Base-by-base conservation (phyloP, 1,140 invertebrate genomes). In the Achatina immaculata region DNA sequence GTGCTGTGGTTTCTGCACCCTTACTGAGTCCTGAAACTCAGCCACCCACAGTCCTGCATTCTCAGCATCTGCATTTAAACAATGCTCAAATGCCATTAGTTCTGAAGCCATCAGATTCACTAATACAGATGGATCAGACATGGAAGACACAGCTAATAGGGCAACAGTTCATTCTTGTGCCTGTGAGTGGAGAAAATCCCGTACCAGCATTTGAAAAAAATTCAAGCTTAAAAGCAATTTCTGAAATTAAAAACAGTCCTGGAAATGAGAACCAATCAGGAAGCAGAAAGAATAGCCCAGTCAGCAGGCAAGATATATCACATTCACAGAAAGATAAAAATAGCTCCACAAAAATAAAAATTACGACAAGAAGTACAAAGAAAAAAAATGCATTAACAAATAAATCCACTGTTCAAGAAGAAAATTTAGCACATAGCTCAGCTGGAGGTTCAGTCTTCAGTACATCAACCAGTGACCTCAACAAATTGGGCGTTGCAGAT, bases 401-500 rank as follows among this genome's bases (percentile, higher is more conserved):
- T 62, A 62, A 62, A 62, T 31, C 58, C 31, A 28, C 28, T 28
- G n/a, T n/a, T n/a, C n/a, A n/a, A n/a, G n/a, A n/a, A n/a, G n/a
- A n/a, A n/a, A n/a, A n/a, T n/a, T n/a, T n/a, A n/a, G n/a, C n/a
- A n/a, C n/a, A n/a, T n/a, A 62, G 58, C 6, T 2, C 28, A 31
- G 21, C 28, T 11, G 58, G 31, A 4, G 31, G 58, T 62, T 34
- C 58, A 62, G n/a, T 62, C 16, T 62, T 62, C 9, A 19, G 1
- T 9, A 62, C n/a, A 6, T 62, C 28, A 62, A 31, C 28, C 4
- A 31, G 58, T 62, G 58, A 62, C 6, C 58, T 4, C 16, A 62
- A 62, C 28, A 62, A 62, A 62, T 31, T 34, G 9, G 71, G 62
- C 40, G 38, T 76, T 40, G n/a, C 74, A 40, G 31, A 76, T 24